Conservation (phyloP, 2,888 invertebrate genomes). For the Chelonus formosanus region DNA sequence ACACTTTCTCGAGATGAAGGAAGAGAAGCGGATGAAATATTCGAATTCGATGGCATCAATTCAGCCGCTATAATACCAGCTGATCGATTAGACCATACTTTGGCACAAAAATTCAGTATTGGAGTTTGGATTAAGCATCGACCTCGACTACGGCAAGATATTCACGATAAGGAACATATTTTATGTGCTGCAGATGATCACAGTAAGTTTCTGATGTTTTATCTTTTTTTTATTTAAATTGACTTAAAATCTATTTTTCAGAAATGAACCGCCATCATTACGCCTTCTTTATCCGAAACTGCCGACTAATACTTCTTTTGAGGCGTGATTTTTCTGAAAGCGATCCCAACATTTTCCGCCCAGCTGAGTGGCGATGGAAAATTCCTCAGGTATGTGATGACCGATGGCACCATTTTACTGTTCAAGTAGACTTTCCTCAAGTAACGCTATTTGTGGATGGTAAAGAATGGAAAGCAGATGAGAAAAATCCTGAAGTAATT, state of each 20-base stretch:
- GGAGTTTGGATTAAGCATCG: conserved; percentile 96
- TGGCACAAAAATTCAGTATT: conserved; percentile 86
- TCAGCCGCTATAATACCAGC: conserved; percentile 88
- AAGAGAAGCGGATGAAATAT: conserved; percentile 87
- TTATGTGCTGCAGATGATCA: conserved; percentile 97
- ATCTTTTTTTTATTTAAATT: not conserved
- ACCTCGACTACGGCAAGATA: conserved; percentile 79
- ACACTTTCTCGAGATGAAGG: conserved; percentile 71
- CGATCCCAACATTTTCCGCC: conserved; percentile 92
- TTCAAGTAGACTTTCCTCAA: conserved; percentile 92
- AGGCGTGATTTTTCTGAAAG: conserved; percentile 91
- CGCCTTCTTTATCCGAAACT: conserved; percentile 96
- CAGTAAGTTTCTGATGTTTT: conserved; percentile 71
- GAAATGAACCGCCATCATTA: conserved; percentile 99
- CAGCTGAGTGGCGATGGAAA: conserved; percentile 99
- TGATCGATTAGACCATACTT: conserved; percentile 77
- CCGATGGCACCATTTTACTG: conserved; percentile 98
- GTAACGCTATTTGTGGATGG: conserved; percentile 91
- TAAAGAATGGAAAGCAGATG: conserved; percentile 70
- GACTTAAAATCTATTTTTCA: conserved; percentile 60
- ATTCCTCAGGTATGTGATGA: conserved; percentile 95
- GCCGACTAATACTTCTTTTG: conserved; percentile 91
- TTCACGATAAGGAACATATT: conserved; percentile 95
- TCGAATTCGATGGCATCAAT: conserved; percentile 92
- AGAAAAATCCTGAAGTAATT: conserved; percentile 94